Conservation (phyloP, 1,140 invertebrate species). For the Calephelis nemesis region DNA sequence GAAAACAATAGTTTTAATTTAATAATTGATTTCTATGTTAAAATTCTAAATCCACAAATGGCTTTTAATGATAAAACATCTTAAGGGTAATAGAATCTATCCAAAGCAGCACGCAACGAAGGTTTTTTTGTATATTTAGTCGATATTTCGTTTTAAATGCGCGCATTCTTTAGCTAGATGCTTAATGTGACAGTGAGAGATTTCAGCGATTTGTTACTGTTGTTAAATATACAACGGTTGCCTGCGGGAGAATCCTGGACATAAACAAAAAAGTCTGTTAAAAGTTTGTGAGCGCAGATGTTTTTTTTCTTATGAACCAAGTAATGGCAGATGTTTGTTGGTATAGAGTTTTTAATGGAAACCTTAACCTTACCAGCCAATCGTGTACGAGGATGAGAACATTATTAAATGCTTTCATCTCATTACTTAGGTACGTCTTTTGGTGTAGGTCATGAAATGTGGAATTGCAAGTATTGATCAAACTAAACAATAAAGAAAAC, state of each 20-base stretch:
- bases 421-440: too few relatives aligned
- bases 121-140: slow-evolving; percentile 9
- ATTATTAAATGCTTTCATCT: too few relatives aligned
- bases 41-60: too few relatives aligned
- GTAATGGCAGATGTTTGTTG: neutral
- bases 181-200: slow-evolving; percentile 25
- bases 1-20: too few relatives aligned
- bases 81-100: neutral
- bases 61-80: too few relatives aligned
- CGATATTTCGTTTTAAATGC: slow-evolving; percentile 15
- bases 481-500: too few relatives aligned
- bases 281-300: slow-evolving; percentile 14
- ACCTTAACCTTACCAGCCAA: too few relatives aligned
- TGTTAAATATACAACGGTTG: slow-evolving; percentile 18
- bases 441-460: too few relatives aligned
- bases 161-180: slow-evolving; percentile 20
- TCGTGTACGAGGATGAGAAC: too few relatives aligned
- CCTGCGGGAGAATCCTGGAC: slow-evolving; percentile 14
- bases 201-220: slow-evolving; percentile 25
- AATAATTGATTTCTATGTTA: too few relatives aligned
- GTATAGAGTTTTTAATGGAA: too few relatives aligned
- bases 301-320: slow-evolving; percentile 1
- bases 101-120: slow-evolving; percentile 8
- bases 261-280: slow-evolving; percentile 17
- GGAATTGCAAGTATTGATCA: too few relatives aligned